A percentile compares a stretch with the other conserved stretches of the same genome.
Conservation (phyloP, 1,140 invertebrate genomes). For the Oscheius sp. region DNA sequence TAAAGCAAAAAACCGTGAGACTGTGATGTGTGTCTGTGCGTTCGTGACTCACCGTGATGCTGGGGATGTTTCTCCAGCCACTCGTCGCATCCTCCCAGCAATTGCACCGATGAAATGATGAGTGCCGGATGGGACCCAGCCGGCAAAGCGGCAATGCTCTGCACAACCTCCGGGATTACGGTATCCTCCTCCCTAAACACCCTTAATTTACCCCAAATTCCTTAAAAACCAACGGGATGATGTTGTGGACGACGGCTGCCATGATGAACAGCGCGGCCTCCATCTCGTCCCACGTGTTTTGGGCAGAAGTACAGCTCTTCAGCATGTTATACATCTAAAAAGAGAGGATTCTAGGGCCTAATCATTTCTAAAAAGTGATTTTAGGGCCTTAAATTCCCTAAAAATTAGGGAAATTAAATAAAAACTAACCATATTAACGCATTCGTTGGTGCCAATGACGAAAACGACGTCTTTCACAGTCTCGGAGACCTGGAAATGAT, state of each 20-base stretch:
- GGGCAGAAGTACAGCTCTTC: conserved; percentile 47
- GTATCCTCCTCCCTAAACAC: conserved; percentile 79
- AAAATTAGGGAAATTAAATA: no score
- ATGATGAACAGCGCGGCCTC: conserved; percentile 94
- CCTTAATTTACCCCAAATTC: not conserved
- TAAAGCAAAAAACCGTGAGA: no score
- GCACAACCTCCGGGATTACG: conserved; percentile 85
- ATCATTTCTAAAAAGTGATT: not conserved
- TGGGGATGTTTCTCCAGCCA: conserved; percentile 87
- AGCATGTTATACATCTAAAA: conserved; percentile 65
- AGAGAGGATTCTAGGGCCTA: not conserved
- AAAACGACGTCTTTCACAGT: conserved; percentile 96
- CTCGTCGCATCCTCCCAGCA: conserved; percentile 87
- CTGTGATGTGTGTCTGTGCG: no score
- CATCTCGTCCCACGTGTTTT: conserved; percentile 79
- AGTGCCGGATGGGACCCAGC: conserved; percentile 81
- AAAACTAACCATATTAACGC: conserved; percentile 87
- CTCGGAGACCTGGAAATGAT: conserved; percentile 74
- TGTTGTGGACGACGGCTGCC: conserved; percentile 89
- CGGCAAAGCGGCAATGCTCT: conserved; percentile 81
- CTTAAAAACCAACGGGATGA: conserved; percentile 78
- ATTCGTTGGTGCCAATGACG: conserved; percentile 84
- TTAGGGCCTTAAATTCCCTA: not conserved
- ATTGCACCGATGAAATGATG: conserved; percentile 78
- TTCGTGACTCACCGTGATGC: conserved; percentile 71